phyloP scores from a whole-genome alignment of 2,113 vertebrate species.

The Petromus typicus region DNA sequence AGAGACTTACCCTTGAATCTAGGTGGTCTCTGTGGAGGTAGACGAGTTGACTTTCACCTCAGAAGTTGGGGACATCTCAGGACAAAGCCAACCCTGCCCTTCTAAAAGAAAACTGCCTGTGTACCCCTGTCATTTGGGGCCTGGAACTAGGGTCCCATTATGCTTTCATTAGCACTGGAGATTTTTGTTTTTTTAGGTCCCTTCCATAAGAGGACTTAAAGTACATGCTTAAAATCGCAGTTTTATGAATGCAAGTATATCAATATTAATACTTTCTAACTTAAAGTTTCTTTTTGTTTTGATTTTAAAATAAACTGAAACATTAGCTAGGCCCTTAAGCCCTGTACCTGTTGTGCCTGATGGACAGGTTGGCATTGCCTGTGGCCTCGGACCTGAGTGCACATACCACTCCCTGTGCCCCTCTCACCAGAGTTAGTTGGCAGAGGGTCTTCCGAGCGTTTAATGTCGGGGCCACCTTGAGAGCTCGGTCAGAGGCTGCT shows the following conservation, averaged over 20 bases:
- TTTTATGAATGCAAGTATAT: background rate
- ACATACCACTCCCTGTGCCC: fast-evolving
- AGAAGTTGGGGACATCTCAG: background rate
- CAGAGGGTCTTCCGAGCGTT: background rate
- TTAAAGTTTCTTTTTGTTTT: background rate
- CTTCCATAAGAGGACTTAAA: background rate
- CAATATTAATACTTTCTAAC: background rate
- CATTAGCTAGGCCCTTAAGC: background rate
- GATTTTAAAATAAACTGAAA: background rate
- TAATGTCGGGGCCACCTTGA: background rate
- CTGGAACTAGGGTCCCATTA: background rate
- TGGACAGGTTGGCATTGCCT: background rate
- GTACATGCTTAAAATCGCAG: background rate
- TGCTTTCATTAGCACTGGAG: background rate
- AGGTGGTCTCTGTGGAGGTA: background rate
- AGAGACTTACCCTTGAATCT: background rate
- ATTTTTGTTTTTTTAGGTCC: background rate
- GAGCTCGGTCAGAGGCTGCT: background rate
- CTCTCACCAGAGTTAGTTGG: background rate
- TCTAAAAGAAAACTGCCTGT: background rate
- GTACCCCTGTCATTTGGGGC: background rate
- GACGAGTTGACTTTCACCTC: constrained; percentile 46
- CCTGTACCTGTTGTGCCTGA: background rate
- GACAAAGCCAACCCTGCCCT: background rate
- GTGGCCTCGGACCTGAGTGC: background rate